Evolutionary conservation across 2,113 vertebrate genomes (phyloP), one percentile per base, ranked within the genome.

Genomic region (Rhadina sibilatrix): DNA sequence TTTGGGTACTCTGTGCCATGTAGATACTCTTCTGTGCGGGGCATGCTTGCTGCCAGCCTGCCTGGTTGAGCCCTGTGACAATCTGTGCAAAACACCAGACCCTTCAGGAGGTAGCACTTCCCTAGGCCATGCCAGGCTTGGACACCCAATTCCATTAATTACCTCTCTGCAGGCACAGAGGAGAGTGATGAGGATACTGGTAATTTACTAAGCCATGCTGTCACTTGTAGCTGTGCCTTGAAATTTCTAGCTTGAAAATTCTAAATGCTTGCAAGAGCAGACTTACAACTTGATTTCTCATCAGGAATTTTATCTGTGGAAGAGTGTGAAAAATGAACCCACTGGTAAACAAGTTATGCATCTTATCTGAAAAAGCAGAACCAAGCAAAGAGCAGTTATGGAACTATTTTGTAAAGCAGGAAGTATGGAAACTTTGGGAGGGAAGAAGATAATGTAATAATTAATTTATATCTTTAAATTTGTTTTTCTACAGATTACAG

Each of bases 61-160:
- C 30, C 24, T 24, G 17, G 30, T 7, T 35, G n/a, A 75, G 24
- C 30, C 31, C 13, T 38, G 3, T 8, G 24, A 28, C 0, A 0
- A 12, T 28, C 27, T 40, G 11, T 44, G 28, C 31, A 83, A 50
- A 52, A 11, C 24, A 22, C 8, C 5, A 52, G 57, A 78, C 5
- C 4, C 10, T 85, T 27, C 18, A 44, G 63, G 20, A 68, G 12
- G 9, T 23, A 33, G 8, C 5, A 3, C 8, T 77, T 71, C 38
- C 44, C 10, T 7, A 42, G 49, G 38, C 61, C 14, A 2, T 35
- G 12, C 23, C 75, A 49, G 16, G 5, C 24, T 59, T 56, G 44
- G 46, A 28, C 11, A 27, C 2, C 3, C 14, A 40, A 12, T 74
- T 87, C 44, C 14, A n/a, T 53, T 47, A 21, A n/a, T 53, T 47